A percentile compares a stretch with the other conserved stretches of the same genome.
Evolutionary conservation across 2,888 invertebrate species (phyloP).

Genomic region (Podabrus alpinus): DNA sequence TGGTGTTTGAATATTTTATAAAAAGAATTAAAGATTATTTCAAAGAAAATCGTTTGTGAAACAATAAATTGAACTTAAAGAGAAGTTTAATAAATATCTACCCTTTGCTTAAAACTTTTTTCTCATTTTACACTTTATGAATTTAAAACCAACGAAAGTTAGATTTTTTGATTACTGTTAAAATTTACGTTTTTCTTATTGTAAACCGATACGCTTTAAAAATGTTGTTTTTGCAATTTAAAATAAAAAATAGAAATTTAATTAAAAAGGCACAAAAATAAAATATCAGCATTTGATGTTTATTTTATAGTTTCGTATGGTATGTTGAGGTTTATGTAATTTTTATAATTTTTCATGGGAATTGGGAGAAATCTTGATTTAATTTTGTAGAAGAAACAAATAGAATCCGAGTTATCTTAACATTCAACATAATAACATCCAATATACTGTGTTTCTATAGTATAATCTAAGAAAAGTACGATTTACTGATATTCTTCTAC

Average conservation of each 20-base stretch:
- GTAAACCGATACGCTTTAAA: constrained; percentile 1
- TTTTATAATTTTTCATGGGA: neutral
- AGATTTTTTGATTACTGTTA: constrained; percentile 14
- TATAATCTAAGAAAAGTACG: constrained; percentile 28
- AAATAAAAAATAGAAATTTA: neutral
- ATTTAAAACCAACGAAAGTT: constrained; percentile 20
- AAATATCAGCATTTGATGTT: neutral
- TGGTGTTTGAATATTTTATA: neutral
- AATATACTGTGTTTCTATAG: constrained; percentile 21
- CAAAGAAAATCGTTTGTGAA: constrained; percentile 3
- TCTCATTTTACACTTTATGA: constrained; percentile 22
- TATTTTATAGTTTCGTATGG: neutral
- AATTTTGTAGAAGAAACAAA: constrained; percentile 6
- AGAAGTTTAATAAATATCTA: neutral
- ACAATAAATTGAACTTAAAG: neutral
- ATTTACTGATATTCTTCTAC: constrained; percentile 28
- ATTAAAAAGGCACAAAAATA: neutral
- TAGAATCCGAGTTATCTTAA: constrained; percentile 18
- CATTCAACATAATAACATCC: constrained; percentile 28
- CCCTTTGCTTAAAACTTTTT: constrained; percentile 12
- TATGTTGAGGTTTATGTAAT: neutral
- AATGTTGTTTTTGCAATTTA: neutral
- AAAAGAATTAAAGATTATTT: neutral
- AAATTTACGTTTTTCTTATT: constrained; percentile 8
- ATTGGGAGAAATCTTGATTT: neutral